Conservation (phyloP, 2,797 vertebrate species). For the Rhincodon typus region DNA sequence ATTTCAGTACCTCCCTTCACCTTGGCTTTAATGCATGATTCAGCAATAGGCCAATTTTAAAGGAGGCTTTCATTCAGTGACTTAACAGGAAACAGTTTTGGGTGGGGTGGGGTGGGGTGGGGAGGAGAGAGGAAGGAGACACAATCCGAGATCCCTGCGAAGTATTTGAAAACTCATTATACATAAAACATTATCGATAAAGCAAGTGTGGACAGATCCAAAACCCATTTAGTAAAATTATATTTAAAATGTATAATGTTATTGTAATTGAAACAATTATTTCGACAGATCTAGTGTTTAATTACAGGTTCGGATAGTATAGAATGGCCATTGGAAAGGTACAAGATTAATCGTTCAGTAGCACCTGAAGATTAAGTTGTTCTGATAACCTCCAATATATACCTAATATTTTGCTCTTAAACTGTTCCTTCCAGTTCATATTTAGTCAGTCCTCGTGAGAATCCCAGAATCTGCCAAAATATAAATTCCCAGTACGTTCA, state of each 20-base stretch:
- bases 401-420: neutral
- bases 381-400: neutral
- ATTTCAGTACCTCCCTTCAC: slow-evolving; percentile 52
- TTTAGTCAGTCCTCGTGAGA: neutral
- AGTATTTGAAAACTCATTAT: neutral
- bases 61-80: neutral
- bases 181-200: neutral
- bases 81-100: slow-evolving; percentile 29
- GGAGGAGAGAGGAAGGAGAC: neutral
- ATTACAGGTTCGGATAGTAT: neutral
- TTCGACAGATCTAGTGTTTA: neutral
- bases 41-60: slow-evolving; percentile 36
- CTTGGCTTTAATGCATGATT: slow-evolving; percentile 38
- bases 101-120: neutral
- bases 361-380: neutral
- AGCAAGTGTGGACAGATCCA: neutral
- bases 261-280: neutral
- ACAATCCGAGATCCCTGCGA: neutral
- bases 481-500: neutral
- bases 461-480: neutral
- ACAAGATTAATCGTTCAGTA: neutral
- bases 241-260: neutral
- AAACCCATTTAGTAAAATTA: neutral
- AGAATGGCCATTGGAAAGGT: neutral
- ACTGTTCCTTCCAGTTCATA: neutral